Evolutionary conservation across 1,140 invertebrate species (phyloP).

Genomic region (Drosophila truncata): DNA sequence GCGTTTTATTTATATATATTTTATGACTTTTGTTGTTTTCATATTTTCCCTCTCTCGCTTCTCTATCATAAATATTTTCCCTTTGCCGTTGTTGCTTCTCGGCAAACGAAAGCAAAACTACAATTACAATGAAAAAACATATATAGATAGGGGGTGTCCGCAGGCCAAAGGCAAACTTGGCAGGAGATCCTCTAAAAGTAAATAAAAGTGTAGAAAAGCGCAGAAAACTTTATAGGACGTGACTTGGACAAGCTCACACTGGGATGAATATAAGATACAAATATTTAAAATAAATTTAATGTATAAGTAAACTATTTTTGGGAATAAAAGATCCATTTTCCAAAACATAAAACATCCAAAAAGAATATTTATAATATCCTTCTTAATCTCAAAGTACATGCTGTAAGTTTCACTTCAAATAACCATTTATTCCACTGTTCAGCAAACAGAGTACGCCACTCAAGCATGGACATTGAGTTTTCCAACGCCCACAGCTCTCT

Average conservation of each 20-base stretch:
- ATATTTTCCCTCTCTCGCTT: conserved; percentile 22
- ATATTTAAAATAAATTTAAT: background rate
- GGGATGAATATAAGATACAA: background rate
- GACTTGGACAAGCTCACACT: conserved; percentile 41
- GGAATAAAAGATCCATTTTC: background rate
- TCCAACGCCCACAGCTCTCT: conserved; percentile 6
- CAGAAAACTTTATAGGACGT: conserved; percentile 70
- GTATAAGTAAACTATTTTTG: background rate
- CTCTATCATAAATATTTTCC: conserved; percentile 42
- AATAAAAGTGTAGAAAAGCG: conserved; percentile 50
- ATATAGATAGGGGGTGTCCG: background rate
- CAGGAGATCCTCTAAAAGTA: conserved; percentile 48
- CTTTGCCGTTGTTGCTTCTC: conserved; percentile 6
- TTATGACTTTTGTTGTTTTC: conserved; percentile 50
- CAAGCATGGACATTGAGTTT: conserved; percentile 26
- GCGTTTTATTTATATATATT: conserved; percentile 60
- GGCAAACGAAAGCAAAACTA: conserved; percentile 50
- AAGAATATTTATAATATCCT: background rate
- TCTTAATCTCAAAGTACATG: background rate
- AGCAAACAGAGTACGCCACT: conserved; percentile 1
- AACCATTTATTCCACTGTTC: background rate
- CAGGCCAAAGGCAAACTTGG: conserved; percentile 1
- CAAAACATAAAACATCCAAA: background rate
- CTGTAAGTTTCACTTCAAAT: background rate
- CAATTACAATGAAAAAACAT: conserved; percentile 41